Evolutionary conservation across 2,888 invertebrate genomes (phyloP).

Genomic region (Andrena chrysosceles): DNA sequence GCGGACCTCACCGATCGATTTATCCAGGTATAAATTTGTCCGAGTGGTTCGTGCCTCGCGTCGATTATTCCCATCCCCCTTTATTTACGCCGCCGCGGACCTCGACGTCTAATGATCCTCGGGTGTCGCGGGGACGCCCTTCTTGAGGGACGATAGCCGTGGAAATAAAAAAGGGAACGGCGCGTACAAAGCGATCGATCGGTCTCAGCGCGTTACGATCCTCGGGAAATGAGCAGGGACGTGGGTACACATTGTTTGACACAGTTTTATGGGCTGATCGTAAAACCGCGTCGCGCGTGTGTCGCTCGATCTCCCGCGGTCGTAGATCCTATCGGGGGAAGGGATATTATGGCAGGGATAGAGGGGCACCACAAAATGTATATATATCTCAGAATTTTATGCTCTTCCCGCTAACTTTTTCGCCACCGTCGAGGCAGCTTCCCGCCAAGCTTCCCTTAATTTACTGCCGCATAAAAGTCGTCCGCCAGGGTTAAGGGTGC

Average conservation of each 20-base stretch:
- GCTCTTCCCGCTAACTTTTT: slow-evolving; percentile 54
- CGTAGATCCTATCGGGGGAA: slow-evolving; percentile 24
- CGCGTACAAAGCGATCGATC: slow-evolving; percentile 7
- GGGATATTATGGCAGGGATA: background rate
- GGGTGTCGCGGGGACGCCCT: slow-evolving; percentile 1
- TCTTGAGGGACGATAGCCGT: background rate
- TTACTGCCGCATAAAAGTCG: slow-evolving; percentile 68
- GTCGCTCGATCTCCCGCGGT: slow-evolving; percentile 10
- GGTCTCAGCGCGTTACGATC: slow-evolving; percentile 19
- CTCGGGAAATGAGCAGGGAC: slow-evolving; percentile 28
- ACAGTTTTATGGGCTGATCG: slow-evolving; percentile 55
- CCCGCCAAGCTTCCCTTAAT: slow-evolving; percentile 56
- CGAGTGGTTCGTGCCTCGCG: background rate
- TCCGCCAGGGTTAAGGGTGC: slow-evolving; percentile 36
- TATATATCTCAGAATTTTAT: slow-evolving; percentile 61
- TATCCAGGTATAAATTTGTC: slow-evolving; percentile 53
- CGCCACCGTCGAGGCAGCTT: slow-evolving; percentile 43
- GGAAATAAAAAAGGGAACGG: background rate
- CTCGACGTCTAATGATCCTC: slow-evolving; percentile 14
- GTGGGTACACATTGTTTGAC: slow-evolving; percentile 39
- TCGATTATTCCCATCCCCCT: slow-evolving; percentile 7
- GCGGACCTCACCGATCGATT: slow-evolving; percentile 32
- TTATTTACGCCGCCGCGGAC: background rate
- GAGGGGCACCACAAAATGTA: background rate
- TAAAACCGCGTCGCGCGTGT: slow-evolving; percentile 53